A percentile compares a stretch with the other conserved stretches of the same genome.
Evolutionary conservation across 2,113 vertebrate species (phyloP).

Genomic region (Perca schrenkii): DNA sequence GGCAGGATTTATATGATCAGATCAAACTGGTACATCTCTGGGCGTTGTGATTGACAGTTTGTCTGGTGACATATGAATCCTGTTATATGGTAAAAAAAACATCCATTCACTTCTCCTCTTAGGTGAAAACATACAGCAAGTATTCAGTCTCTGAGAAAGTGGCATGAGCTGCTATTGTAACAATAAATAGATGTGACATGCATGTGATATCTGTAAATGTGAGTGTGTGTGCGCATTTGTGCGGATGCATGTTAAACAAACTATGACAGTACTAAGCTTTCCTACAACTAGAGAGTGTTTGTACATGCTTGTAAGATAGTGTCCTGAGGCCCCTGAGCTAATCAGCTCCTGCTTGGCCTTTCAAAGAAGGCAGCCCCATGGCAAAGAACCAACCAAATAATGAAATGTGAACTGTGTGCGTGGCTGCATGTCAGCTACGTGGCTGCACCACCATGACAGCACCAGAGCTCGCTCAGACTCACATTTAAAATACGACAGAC

Average conservation of each 20-base stretch:
- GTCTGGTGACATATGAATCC: background rate
- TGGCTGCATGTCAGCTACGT: slow-evolving; percentile 9
- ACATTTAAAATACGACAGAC: slow-evolving; percentile 18
- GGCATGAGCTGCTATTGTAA: slow-evolving; percentile 4
- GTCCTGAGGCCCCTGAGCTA: slow-evolving; percentile 10
- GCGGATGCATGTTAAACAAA: slow-evolving; percentile 12
- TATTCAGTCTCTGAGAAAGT: background rate
- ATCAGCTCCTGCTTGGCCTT: slow-evolving; percentile 49
- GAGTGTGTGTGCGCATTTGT: slow-evolving; percentile 25
- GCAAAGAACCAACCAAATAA: slow-evolving; percentile 31
- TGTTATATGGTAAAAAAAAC: background rate
- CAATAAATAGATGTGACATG: slow-evolving; percentile 15
- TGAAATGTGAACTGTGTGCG: slow-evolving; percentile 27
- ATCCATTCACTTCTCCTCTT: background rate
- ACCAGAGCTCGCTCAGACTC: background rate
- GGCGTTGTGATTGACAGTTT: background rate
- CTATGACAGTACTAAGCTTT: background rate
- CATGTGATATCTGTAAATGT: slow-evolving; percentile 23
- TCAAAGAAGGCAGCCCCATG: slow-evolving; percentile 5
- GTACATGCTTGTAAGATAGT: slow-evolving; percentile 1
- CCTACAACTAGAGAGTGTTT: background rate
- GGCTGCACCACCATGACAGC: slow-evolving; percentile 13
- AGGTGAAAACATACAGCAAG: slow-evolving; percentile 1
- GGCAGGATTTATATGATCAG: background rate
- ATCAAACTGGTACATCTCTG: background rate